Conservation (phyloP, 2,797 vertebrate species). For the Triplophysa bombifrons region DNA sequence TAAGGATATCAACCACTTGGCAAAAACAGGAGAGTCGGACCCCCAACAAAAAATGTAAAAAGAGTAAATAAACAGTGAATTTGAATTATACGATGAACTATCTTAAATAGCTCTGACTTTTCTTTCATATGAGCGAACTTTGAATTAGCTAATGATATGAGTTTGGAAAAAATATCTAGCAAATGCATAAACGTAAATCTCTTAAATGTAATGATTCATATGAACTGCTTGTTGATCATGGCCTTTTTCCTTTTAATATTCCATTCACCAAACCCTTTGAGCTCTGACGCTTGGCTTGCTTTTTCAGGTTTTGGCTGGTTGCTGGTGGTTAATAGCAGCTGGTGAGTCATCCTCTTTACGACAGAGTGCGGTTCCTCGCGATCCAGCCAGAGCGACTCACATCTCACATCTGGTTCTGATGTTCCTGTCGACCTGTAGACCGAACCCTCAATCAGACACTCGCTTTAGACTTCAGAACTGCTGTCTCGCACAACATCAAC, state of each 20-base stretch:
- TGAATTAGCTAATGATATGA: too few relatives aligned
- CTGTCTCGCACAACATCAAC: neutral
- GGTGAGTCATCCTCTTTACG: constrained; percentile 33
- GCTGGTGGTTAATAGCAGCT: constrained; percentile 1
- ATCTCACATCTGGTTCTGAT: constrained; percentile 49
- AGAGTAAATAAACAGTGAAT: too few relatives aligned
- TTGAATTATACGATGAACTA: too few relatives aligned
- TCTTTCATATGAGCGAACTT: too few relatives aligned
- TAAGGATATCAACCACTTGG: too few relatives aligned
- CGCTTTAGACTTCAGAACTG: neutral
- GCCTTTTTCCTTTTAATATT: constrained; percentile 9
- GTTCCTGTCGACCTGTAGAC: constrained; percentile 35
- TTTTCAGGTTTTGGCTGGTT: constrained; percentile 18
- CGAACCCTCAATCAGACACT: neutral
- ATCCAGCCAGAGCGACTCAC: neutral
- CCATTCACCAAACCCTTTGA: constrained; percentile 17
- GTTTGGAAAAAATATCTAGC: too few relatives aligned
- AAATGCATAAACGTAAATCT: too few relatives aligned
- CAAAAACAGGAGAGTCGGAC: too few relatives aligned
- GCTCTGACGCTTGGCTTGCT: neutral
- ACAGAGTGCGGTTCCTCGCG: constrained; percentile 12
- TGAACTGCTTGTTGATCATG: neutral
- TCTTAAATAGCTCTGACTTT: too few relatives aligned
- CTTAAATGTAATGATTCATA: too few relatives aligned
- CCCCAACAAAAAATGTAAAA: too few relatives aligned